Percentiles rank a stretch among this genome's conserved stretches.
Evolutionary conservation across 2,113 vertebrate genomes (phyloP).

Genomic region (Syrrhaptes paradoxus): DNA sequence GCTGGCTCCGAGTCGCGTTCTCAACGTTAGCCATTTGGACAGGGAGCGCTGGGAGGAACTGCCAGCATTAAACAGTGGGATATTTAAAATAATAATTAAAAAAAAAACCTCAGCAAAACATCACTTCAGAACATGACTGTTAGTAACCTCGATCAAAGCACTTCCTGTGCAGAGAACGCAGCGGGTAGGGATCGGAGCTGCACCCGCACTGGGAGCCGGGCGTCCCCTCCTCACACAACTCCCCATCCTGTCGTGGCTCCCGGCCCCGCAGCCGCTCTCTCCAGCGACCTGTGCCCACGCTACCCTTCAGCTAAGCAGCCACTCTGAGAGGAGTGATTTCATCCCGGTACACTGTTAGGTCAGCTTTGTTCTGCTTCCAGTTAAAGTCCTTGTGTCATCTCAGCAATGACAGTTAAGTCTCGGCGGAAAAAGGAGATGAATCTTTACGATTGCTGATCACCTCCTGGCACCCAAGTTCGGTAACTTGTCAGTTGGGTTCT

Average conservation of each 20-base stretch:
- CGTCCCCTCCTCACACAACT: not conserved
- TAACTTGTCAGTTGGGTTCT: not conserved
- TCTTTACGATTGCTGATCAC: not conserved
- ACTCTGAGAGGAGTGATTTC: constrained; percentile 1
- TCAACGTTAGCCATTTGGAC: not conserved
- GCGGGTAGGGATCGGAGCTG: not conserved
- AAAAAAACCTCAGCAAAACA: not conserved
- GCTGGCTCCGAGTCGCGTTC: not conserved
- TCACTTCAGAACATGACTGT: not conserved
- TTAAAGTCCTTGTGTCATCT: constrained; percentile 11
- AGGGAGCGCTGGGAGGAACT: not conserved
- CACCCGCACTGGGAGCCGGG: not conserved
- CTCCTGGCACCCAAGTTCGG: constrained; percentile 17
- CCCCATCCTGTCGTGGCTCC: not conserved
- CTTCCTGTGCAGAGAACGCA: not conserved
- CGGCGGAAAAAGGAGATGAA: constrained; percentile 13
- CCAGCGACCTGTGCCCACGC: constrained; percentile 36
- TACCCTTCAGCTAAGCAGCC: not conserved
- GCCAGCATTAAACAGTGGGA: not conserved
- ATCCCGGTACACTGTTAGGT: not conserved
- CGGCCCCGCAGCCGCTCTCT: constrained; percentile 22
- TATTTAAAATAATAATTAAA: not conserved
- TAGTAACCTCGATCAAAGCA: not conserved
- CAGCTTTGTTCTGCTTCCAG: constrained; percentile 51
- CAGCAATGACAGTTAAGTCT: constrained; percentile 21